Conservation (phyloP, 2,113 vertebrate genomes). For the Fulmarus glacialis region DNA sequence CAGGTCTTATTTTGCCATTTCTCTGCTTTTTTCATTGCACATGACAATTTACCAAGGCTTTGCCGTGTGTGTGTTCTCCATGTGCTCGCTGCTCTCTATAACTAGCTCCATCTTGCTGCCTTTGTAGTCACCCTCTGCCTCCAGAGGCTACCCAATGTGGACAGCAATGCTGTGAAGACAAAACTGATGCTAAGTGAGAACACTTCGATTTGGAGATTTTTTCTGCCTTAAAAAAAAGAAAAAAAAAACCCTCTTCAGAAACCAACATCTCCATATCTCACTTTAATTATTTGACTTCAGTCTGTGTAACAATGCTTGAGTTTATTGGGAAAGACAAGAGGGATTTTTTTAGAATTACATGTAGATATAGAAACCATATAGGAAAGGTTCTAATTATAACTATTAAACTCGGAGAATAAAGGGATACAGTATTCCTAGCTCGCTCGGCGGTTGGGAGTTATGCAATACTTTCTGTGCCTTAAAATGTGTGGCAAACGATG, state of each 20-base stretch:
- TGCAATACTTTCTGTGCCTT: background rate
- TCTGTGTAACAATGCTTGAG: background rate
- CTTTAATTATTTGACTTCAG: background rate
- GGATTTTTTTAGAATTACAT: background rate
- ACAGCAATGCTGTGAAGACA: background rate
- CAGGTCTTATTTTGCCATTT: background rate
- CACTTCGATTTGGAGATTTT: background rate
- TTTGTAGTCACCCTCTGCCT: background rate
- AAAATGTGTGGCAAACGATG: background rate
- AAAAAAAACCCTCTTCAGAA: background rate
- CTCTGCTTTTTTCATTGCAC: background rate
- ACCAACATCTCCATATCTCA: background rate
- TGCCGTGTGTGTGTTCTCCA: rapidly evolving
- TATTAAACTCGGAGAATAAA: background rate
- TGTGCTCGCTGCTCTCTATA: background rate
- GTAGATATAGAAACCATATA: background rate
- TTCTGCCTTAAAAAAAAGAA: background rate
- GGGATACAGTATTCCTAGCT: background rate
- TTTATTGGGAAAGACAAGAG: conserved; percentile 32
- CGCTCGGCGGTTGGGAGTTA: background rate
- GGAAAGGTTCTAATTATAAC: conserved; percentile 40
- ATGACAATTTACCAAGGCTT: background rate
- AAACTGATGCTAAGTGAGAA: background rate
- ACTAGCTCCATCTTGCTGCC: background rate
- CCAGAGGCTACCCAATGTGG: background rate